A percentile compares a stretch with the other conserved stretches of the same genome.
These are phyloP conservation scores for Podotricha telesiphe DNA, from an alignment of 2,888 invertebrate species.

Conservation along the genomic window DNA sequence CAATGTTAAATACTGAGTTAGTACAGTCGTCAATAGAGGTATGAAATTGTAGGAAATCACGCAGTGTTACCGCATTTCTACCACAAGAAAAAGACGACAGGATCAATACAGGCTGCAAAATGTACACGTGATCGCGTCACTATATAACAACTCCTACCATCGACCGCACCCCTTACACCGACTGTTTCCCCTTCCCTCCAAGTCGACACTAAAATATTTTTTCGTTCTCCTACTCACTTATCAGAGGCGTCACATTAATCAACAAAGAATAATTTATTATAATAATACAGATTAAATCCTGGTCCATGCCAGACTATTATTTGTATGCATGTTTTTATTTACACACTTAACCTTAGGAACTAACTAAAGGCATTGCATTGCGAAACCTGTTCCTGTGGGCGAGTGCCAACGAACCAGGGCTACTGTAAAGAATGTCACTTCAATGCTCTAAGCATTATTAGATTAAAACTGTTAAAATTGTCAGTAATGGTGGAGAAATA, in stretches of 20 bases:
- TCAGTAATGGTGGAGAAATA: not conserved
- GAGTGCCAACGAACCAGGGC: constrained; percentile 56
- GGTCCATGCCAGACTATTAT: not conserved
- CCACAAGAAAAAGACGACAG: constrained; percentile 73
- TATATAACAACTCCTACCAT: constrained; percentile 79
- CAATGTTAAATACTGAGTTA: not conserved
- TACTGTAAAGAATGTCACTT: constrained; percentile 41
- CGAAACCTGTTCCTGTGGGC: constrained; percentile 71
- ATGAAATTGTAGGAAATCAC: constrained; percentile 54
- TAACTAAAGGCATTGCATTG: constrained; percentile 40
- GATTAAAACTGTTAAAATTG: not conserved
- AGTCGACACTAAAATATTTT: constrained; percentile 73
- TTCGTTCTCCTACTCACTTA: constrained; percentile 61
- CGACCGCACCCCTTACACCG: constrained; percentile 74
- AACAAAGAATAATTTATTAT: not conserved
- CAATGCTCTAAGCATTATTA: not conserved
- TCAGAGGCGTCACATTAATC: constrained; percentile 51
- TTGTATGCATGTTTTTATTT: constrained; percentile 19
- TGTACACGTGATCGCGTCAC: constrained; percentile 83
- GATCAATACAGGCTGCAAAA: constrained; percentile 83
- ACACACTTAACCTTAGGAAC: constrained; percentile 40
- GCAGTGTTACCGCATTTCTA: constrained; percentile 64
- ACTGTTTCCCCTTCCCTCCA: constrained; percentile 64
- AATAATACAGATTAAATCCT: not conserved
- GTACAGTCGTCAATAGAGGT: not conserved